Evolutionary conservation across 23 tunicate genomes (phyloP), one percentile per base, ranked within the genome.

Genomic region (Botrylloides violaceus): DNA sequence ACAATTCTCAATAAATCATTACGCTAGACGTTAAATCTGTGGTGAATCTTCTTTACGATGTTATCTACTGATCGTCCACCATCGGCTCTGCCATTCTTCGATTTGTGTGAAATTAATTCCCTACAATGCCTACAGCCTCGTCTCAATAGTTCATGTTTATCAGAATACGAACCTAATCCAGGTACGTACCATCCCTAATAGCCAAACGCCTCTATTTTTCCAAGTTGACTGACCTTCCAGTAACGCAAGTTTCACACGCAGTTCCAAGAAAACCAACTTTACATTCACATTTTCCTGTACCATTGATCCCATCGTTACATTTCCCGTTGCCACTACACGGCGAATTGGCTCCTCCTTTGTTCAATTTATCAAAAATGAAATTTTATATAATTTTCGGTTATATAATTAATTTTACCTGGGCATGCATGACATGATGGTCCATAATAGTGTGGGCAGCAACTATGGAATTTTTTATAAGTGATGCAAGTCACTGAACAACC

Each of bases 351-450:
- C 48, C 43, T 65, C 22, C 47, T 26, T 28, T 65, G 26, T 30
- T 5, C 43, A 20, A n/a, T n/a, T n/a, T n/a, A n/a, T n/a, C n/a
- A n/a, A n/a, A n/a, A n/a, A n/a, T n/a, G n/a, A n/a, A n/a, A n/a
- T n/a, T n/a, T n/a, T n/a, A n/a, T n/a, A n/a, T n/a, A n/a, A n/a
- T n/a, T n/a, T n/a, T n/a, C 15, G 15, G 9, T 43, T 15, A 9
- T 1, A 66, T 66, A 20, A 15, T 19, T 66, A 31, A 15, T 24
- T 49, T 29, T 23, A 88, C 96, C 88, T 76, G 96, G 96, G 58
- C 96, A 88, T 31, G 81, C 80, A 59, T 81, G 96, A 38, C 96
- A 88, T 58, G 71, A 79, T 36, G 37, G 58, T 37, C 88, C 96
- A 36, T 64, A 88, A 38, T 61, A 72, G 9, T 71, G 82, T 15